Base-by-base conservation (phyloP, 1,140 invertebrate genomes). In the Tetranychus urticae region DNA sequence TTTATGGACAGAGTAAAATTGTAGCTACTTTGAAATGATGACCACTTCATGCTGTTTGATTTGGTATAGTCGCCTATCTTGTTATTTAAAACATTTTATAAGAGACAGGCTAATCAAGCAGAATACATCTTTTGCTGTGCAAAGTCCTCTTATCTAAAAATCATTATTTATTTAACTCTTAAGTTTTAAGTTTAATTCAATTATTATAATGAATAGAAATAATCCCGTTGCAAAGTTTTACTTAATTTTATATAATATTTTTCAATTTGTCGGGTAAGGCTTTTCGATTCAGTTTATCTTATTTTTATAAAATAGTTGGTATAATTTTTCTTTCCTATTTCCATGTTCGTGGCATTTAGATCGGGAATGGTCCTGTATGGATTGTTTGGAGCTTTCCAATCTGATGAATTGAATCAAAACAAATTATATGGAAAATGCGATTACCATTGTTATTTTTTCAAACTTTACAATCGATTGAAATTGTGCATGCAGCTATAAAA, bases 401-500 rank as follows among this genome's bases (percentile, higher is more conserved):
- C 52, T 7, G 14, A 10, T 23, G 37, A 36, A 45, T 57, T 10
- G n/a, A 57, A 58, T 55, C 36, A 46, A 42, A 23, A 23, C 10
- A 37, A 56, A 54, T n/a, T 63, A n/a, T 63, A 58, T 58, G 33
- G 45, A 13, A 13, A 58, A 34, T 55, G n/a, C 36, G 45, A n/a
- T 33, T 42, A 14, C 31, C 50, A 6, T 31, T 65, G 35, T 14
- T 58, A 7, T 55, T 59, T 12, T 65, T 65, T 42, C 64, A 65
- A 42, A 64, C 64, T 2, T 31, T 65, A 33, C 64, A 65, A 56
- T 37, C 61, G 31, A 56, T 66, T 36, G 59, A 67, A 65, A 65
- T 67, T 23, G 8, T 65, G 31, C 67, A 67, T 59, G 63, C 62
- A 45, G 47, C 61, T n/a, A 31, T 67, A 54, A 45, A 64, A 45